Evolutionary conservation across 2,113 vertebrate species (phyloP), one percentile per base, ranked within the genome.

Genomic region (Phalacrocorax brasilianus): DNA sequence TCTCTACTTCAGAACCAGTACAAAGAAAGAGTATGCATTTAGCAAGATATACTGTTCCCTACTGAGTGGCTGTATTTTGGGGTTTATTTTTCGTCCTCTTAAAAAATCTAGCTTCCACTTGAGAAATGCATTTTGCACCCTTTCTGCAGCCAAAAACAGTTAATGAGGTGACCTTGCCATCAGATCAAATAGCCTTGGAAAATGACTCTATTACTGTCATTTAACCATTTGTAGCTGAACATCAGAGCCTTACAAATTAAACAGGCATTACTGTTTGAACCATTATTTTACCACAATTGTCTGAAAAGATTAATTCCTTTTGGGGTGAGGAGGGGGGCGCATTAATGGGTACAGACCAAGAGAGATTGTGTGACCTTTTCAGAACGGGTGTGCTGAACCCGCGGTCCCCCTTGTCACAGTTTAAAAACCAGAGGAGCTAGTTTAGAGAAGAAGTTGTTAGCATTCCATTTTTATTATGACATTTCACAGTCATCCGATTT

Each of bases 401-500:
- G 78, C 95, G 97, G 98, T 98, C 98, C 97, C 97, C 97, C 98
- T 98, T 98, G 98, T 98, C 98, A 98, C 98, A 98, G 97, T 98
- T 98, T 99, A 98, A 99, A 99, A 99, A 99, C 98, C 98, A 97
- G 97, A 98, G 97, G 93, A 98, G 98, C 97, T 98, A 98, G 97
- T 98, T 98, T 97, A 98, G 98, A 98, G 97, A 98, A 98, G 98
- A 98, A 98, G 99, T 98, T 99, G 98, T 99, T 99, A 98, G 98
- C 98, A 98, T 99, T 99, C 98, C 98, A 98, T 99, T 99, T 99
- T 98, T 98, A 98, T 99, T 99, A 99, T 98, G 98, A 98, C 98
- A 98, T 99, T 99, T 99, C 98, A 98, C 98, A 98, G 98, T 98
- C 98, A 98, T 99, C 99, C 97, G 98, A 99, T 99, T 98, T 98